Percentiles rank a stretch among this genome's conserved stretches.
Conservation (phyloP, 2,888 invertebrate species). For the Gymnosoma rotundatum region DNA sequence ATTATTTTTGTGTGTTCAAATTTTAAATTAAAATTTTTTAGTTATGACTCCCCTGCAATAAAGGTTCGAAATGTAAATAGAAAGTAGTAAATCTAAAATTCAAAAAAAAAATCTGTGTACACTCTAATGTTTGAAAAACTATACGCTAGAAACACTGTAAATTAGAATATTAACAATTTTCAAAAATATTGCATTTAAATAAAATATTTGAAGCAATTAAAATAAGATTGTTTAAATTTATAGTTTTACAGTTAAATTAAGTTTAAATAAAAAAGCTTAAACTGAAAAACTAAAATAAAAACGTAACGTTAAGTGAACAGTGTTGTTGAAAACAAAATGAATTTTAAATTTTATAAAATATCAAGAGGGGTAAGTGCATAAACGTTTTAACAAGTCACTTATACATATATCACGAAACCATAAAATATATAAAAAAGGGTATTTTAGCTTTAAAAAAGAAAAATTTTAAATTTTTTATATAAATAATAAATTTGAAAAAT, state of each 20-base stretch:
- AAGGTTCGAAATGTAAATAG: too few species aligned
- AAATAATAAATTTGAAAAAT: conserved; percentile 34
- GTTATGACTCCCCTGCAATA: too few species aligned
- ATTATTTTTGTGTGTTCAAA: too few species aligned
- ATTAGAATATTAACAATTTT: conserved; percentile 42
- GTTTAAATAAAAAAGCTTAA: conserved; percentile 41
- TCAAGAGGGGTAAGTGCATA: conserved; percentile 72
- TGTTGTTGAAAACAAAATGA: conserved; percentile 59
- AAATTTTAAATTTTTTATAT: conserved; percentile 26
- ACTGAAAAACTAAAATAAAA: conserved; percentile 30
- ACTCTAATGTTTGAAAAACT: conserved; percentile 7
- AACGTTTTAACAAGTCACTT: conserved; percentile 55
- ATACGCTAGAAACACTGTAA: conserved; percentile 48
- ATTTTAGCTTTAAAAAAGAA: conserved; percentile 42
- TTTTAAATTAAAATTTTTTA: too few species aligned
- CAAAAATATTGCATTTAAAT: conserved; percentile 48
- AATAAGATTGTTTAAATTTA: conserved; percentile 60
- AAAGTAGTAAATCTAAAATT: conserved; percentile 1
- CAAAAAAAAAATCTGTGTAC: conserved; percentile 58
- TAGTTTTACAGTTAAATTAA: conserved; percentile 56
- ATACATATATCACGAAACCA: conserved; percentile 53
- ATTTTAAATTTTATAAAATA: conserved; percentile 17
- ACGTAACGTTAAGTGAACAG: conserved; percentile 51
- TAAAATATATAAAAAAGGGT: conserved; percentile 32
- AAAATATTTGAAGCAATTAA: conserved; percentile 48